Base-by-base conservation (phyloP, 2,888 invertebrate species). In the Ditylenchus weischeri region DNA sequence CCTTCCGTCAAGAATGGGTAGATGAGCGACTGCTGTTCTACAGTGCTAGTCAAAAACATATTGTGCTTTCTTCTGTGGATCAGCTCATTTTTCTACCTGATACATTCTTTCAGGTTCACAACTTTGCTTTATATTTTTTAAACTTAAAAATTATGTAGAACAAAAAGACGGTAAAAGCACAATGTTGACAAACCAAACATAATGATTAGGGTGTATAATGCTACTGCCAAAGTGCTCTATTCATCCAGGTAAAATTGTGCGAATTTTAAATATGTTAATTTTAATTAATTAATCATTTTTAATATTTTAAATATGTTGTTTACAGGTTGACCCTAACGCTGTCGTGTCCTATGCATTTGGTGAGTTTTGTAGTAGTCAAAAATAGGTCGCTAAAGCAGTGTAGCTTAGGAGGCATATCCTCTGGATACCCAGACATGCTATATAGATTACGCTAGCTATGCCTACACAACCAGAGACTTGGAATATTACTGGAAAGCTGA, bases 1-100 rank as follows among this genome's bases (percentile, higher is more conserved):
- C 93, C 78, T 93, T 94, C 87, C 89, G 94, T 85, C 93, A 94
- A 85, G 92, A 94, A 86, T 94, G 94, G 94, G 86, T 91, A 83
- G 94, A 94, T 85, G 93, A 93, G 85, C 87, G 94, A 79, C 77
- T 84, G 48, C 76, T 78, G 62, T 84, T 83, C 74, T 77, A 80
- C 70, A 80, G 82, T 35, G 65, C 66, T 35, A 57, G 62, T 8
- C 71, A 77, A 11, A 63, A 69, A n/a, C 78, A 78, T 63, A 77
- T 78, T 49, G 73, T 78, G 21, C 69, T 78, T 11, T 67, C 73
- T 11, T 75, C 76, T 0, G 76, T 69, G 35, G 78, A 79, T 64
- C 74, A 74, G 50, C 35, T 48, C n/a, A 69, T 73, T 38, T 74
- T 76, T 66, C 59, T 71, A 15, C 79, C 79, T 21, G 79, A 79